Evolutionary conservation across 2,888 invertebrate species (phyloP), one percentile per base, ranked within the genome.

Genomic region (Crocallis elinguaria): DNA sequence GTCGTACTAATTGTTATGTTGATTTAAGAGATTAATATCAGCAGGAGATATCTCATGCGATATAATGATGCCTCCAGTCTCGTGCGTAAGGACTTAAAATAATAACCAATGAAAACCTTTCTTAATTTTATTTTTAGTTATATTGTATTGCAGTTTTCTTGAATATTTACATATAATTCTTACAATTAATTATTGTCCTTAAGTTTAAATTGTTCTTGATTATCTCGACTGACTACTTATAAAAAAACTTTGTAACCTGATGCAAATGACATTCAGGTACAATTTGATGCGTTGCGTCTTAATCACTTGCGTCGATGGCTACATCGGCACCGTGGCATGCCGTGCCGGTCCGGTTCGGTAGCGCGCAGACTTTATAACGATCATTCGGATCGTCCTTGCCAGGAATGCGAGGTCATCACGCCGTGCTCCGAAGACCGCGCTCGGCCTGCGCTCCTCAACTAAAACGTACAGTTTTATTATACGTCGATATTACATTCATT

Each of bases 321-420:
- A 32, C 14, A 19, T 27, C 13, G 42, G 19, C 33, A 27, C 29
- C 13, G 19, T n/a, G 23, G 21, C 12, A 12, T 27, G 19, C 13
- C 23, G 36, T 12, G 27, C 13, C 27, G 23, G 64, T 58, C 57
- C 62, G 53, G 69, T 70, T 57, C 67, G 66, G 68, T 72, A 67
- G 64, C 64, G 65, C 67, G 60, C 50, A 63, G 61, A 64, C 66
- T 35, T n/a, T n/a, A 21, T 62, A 62, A 76, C 76, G 77, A 74
- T 75, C 77, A 72, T 74, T 73, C 72, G 65, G 67, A 77, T 81
- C 91, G 92, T 91, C 92, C 92, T 92, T 92, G 91, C 69, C 77
- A 86, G 84, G 92, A 92, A 92, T 92, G 92, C 88, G 91, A 92
- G 92, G 92, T 77, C 86, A 83, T 74, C 85, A 83, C 85, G 88